Percentiles rank a stretch among this genome's conserved stretches.
Evolutionary conservation across 2,797 vertebrate species (phyloP).

Genomic region (Crocidura indochinensis): DNA sequence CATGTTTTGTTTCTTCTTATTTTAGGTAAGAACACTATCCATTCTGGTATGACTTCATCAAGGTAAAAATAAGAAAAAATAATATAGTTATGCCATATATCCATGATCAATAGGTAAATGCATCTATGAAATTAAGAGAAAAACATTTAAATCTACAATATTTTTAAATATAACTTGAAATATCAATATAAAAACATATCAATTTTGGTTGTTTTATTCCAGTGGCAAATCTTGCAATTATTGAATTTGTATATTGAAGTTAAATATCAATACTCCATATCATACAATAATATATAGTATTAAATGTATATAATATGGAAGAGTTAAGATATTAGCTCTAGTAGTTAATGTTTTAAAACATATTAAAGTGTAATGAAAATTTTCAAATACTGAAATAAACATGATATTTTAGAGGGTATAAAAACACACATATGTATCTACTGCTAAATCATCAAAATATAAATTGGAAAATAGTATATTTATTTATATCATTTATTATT

Average conservation of each 20-base stretch:
- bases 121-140: background rate
- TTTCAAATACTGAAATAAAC: background rate
- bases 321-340: conserved; percentile 18
- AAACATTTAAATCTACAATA: background rate
- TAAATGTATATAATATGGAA: background rate
- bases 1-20: conserved; percentile 81
- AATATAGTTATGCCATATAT: conserved; percentile 36
- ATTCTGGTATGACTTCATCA: conserved; percentile 84
- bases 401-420: background rate
- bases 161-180: conserved; percentile 67
- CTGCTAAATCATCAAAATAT: background rate
- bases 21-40: conserved; percentile 91
- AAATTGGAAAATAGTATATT: background rate
- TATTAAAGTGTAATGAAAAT: background rate
- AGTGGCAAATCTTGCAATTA: background rate
- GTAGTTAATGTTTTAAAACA: background rate
- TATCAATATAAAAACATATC: background rate
- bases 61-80: conserved; percentile 88
- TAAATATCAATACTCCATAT: too few relatives aligned
- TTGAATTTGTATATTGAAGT: background rate
- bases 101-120: conserved; percentile 39
- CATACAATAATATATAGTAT: background rate
- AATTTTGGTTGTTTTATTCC: background rate
- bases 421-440: too few relatives aligned
- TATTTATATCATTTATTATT: conserved; percentile 23